These are phyloP conservation scores for Xylocopa sonorina DNA, from an alignment of 1,140 invertebrate genomes.

Conservation along the genomic window DNA sequence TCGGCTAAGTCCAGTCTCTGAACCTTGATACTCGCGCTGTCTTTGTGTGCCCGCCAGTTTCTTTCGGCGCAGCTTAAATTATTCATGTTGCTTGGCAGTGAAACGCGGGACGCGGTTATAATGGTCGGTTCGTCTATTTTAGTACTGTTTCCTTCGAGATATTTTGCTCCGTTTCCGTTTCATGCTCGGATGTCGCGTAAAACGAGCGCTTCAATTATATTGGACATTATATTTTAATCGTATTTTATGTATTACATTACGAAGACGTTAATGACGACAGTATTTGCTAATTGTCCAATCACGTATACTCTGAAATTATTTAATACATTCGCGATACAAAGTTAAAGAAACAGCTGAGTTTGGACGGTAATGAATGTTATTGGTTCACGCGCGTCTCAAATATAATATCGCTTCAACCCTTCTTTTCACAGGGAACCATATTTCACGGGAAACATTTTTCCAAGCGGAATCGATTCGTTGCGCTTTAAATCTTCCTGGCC, in stretches of 20 bases:
- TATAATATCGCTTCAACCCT: neutral
- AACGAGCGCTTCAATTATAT: too few species aligned
- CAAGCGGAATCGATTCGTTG: neutral
- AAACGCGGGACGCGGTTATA: neutral
- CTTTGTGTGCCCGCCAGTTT: constrained; percentile 8
- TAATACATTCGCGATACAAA: too few species aligned
- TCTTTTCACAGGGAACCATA: neutral
- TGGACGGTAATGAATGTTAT: neutral
- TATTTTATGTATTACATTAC: too few species aligned
- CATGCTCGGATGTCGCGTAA: too few species aligned
- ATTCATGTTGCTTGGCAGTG: neutral
- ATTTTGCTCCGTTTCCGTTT: too few species aligned
- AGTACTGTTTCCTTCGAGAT: too few species aligned
- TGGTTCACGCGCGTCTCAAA: neutral
- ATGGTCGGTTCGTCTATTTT: neutral
- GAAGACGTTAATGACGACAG: too few species aligned
- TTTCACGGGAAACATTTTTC: neutral
- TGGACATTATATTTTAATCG: too few species aligned
- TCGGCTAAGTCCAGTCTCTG: neutral
- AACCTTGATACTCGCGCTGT: neutral
- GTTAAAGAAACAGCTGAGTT: neutral
- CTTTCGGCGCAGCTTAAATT: constrained; percentile 9
- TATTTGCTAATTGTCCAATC: too few species aligned
- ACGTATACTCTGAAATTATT: too few species aligned
- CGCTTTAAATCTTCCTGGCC: neutral